Base-by-base conservation (phyloP, 1,140 invertebrate genomes). In the Drosophila pallidifrons region DNA sequence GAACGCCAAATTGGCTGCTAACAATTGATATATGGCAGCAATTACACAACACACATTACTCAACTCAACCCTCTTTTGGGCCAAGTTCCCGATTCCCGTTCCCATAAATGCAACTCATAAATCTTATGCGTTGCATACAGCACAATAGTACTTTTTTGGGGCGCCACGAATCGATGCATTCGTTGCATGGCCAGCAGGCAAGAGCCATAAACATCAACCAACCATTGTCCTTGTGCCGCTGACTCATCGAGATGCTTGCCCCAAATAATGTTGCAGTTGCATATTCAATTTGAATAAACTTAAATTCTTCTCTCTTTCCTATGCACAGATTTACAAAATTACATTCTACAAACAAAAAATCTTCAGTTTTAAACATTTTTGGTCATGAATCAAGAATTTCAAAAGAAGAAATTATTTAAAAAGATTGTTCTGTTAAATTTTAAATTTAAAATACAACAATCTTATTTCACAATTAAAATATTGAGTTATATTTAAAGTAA, bases 1-100 rank as follows among this genome's bases (percentile, higher is more conserved):
- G 85, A 88, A 81, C 82, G 80, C 83, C 85, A 83, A 89, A 88
- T 89, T 89, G 83, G 85, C 85, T 89, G 83, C 85, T 85, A 85
- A 85, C 83, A 89, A 89, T 89, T 89, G 80, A 89, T 88, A 79
- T 75, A 89, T 81, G 85, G 58, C 46, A 64, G 85, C 83, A 89
- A 88, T 88, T 88, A 89, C 75, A 81, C 74, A 88, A 66, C 77
- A 66, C 52, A 43, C 80, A 88, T 87, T 88, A 77, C 77, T 79
- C 79, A 83, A 45, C 47, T 75, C 43, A 16, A 32, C 63, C 51
- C 47, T 8, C 30, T 43, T 43, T 43, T 46, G 57, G 4, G 38
- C 54, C 47, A n/a, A 13, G n/a, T 13, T 41, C 7, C 7, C 38
- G 15, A 11, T 25, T 35, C 49, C 77, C 65, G 79, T 82, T 30